A percentile compares a stretch with the other conserved stretches of the same genome.
phyloP scores from a whole-genome alignment of 2,888 invertebrate genomes.

The Melikaiella ostensackeni region DNA sequence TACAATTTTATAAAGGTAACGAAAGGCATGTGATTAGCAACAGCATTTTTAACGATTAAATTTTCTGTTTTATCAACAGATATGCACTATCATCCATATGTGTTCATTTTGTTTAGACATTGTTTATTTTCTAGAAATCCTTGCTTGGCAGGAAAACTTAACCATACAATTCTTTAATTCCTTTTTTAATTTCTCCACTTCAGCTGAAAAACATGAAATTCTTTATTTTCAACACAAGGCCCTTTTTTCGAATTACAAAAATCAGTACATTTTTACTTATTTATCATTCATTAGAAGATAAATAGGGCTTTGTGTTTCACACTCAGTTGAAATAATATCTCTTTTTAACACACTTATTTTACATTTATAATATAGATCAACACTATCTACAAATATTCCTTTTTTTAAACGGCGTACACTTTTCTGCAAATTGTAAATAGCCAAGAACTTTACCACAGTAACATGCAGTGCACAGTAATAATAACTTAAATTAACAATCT shows the following conservation, averaged over 20 bases:
- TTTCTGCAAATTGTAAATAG: neutral
- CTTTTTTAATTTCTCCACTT: neutral
- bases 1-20: constrained; percentile 64
- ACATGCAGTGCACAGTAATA: constrained; percentile 39
- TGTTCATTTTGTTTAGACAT: constrained; percentile 34
- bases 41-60: constrained; percentile 60
- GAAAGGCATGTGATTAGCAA: constrained; percentile 63
- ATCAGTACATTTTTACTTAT: neutral
- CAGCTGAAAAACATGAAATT: constrained; percentile 14
- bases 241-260: constrained; percentile 9
- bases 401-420: constrained; percentile 18
- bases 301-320: constrained; percentile 18
- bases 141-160: constrained; percentile 36
- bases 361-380: constrained; percentile 19
- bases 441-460: constrained; percentile 16
- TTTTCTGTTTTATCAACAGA: constrained; percentile 55
- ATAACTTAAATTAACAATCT: neutral
- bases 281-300: constrained; percentile 1
- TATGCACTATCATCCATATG: constrained; percentile 46
- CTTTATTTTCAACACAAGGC: constrained; percentile 8
- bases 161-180: constrained; percentile 12
- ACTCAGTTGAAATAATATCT: constrained; percentile 16
- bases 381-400: constrained; percentile 38
- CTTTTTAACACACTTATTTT: constrained; percentile 19
- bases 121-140: constrained; percentile 11